Conservation (phyloP, 2,797 vertebrate species). For the Pangasius larnaudii region DNA sequence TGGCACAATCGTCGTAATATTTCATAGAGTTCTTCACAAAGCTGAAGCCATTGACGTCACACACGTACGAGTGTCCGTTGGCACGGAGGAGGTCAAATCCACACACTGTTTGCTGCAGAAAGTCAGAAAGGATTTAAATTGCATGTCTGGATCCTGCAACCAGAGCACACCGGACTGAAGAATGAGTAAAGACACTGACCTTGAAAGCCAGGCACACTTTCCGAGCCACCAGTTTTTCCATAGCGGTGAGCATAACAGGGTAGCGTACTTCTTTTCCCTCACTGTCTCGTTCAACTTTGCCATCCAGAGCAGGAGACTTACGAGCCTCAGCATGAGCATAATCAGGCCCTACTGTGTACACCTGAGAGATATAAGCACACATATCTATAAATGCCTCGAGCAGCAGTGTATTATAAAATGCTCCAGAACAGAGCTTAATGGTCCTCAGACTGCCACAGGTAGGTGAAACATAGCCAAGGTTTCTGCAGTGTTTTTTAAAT, state of each 20-base stretch:
- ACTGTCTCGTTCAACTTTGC: conserved; percentile 96
- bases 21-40: conserved; percentile 99
- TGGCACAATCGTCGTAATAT: conserved; percentile 99
- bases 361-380: conserved; percentile 72
- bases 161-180: not conserved
- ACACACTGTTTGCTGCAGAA: conserved; percentile 93
- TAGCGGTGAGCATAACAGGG: conserved; percentile 97
- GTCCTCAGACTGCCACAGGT: not conserved
- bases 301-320: conserved; percentile 95
- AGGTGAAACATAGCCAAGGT: not conserved
- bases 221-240: conserved; percentile 97
- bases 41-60: conserved; percentile 98
- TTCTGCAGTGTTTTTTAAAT: not conserved
- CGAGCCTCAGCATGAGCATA: conserved; percentile 97
- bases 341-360: conserved; percentile 97
- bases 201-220: conserved; percentile 98
- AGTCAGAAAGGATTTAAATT: conserved; percentile 12
- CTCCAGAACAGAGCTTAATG: not conserved
- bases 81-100: conserved; percentile 97
- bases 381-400: not conserved
- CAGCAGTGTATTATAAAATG: not conserved
- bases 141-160: not conserved
- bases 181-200: conserved; percentile 69
- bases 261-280: conserved; percentile 98
- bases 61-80: conserved; percentile 96